A percentile compares a stretch with the other conserved stretches of the same genome.
Conservation (phyloP, 1,140 invertebrate genomes). For the Hylaeus anthracinus region DNA sequence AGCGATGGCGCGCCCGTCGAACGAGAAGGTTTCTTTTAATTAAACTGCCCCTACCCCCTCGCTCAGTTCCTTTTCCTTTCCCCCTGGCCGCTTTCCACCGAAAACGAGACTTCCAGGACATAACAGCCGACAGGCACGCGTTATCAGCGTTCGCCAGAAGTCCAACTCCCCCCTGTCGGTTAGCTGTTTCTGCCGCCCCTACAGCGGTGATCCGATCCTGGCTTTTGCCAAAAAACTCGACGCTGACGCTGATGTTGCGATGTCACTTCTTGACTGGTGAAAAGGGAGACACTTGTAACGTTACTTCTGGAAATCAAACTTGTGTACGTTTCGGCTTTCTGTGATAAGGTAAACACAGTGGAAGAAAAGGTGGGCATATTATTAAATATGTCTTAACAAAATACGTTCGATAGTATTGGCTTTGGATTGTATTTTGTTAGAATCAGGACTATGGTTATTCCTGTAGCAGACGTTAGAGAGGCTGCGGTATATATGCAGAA, state of each 20-base stretch:
- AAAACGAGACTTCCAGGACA: constrained; percentile 74
- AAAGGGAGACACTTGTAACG: not conserved
- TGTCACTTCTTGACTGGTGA: constrained; percentile 57
- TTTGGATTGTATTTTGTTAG: too few relatives aligned
- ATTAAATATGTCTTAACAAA: too few relatives aligned
- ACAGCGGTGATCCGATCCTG: constrained; percentile 65
- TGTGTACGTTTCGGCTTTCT: too few relatives aligned
- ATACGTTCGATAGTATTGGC: too few relatives aligned
- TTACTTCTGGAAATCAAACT: too few relatives aligned
- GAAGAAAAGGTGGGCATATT: too few relatives aligned
- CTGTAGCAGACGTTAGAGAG: too few relatives aligned
- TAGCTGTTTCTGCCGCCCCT: constrained; percentile 52
- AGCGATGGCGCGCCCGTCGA: constrained; percentile 64
- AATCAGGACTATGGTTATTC: too few relatives aligned
- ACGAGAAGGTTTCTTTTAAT: constrained; percentile 80
- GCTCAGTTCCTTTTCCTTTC: constrained; percentile 39
- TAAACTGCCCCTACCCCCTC: constrained; percentile 72
- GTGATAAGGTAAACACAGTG: too few relatives aligned
- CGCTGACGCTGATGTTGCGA: constrained; percentile 69
- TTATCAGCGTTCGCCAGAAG: constrained; percentile 78
- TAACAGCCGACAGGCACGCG: constrained; percentile 76
- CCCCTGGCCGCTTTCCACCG: constrained; percentile 52
- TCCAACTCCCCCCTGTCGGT: constrained; percentile 44
- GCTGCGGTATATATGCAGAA: too few relatives aligned
- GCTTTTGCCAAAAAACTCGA: constrained; percentile 64